phyloP scores from a whole-genome alignment of 2,113 vertebrate genomes.

The Pica pica region DNA sequence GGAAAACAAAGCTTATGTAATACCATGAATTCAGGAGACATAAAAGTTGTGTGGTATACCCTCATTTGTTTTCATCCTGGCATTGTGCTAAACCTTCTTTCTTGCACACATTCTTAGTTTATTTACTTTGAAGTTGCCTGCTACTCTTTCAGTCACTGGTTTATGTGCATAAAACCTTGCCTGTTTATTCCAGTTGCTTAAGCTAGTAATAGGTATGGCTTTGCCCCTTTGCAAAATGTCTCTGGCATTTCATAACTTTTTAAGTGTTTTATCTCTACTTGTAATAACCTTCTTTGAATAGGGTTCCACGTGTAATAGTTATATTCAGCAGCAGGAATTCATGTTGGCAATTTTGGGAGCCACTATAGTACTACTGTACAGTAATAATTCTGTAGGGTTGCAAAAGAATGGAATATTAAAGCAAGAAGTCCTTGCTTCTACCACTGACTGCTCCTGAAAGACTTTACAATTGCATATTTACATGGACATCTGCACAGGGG shows the following conservation, averaged over 20 bases:
- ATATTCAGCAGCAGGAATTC: neutral
- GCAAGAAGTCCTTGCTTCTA: neutral
- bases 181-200: neutral
- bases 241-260: neutral
- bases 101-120: neutral
- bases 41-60: neutral
- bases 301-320: accelerated
- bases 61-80: neutral
- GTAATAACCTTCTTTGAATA: neutral
- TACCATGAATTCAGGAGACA: neutral
- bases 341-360: neutral
- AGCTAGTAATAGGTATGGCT: neutral
- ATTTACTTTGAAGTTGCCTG: neutral
- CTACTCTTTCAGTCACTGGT: neutral
- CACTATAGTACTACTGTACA: neutral
- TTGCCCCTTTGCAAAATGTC: neutral
- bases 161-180: neutral
- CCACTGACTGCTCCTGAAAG: neutral
- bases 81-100: neutral
- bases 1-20: neutral
- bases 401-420: neutral
- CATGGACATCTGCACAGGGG: neutral
- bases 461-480: neutral
- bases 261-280: neutral
- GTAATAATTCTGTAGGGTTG: neutral